Evolutionary conservation across 2,888 invertebrate genomes (phyloP).

Genomic region (Ischnura elegans): DNA sequence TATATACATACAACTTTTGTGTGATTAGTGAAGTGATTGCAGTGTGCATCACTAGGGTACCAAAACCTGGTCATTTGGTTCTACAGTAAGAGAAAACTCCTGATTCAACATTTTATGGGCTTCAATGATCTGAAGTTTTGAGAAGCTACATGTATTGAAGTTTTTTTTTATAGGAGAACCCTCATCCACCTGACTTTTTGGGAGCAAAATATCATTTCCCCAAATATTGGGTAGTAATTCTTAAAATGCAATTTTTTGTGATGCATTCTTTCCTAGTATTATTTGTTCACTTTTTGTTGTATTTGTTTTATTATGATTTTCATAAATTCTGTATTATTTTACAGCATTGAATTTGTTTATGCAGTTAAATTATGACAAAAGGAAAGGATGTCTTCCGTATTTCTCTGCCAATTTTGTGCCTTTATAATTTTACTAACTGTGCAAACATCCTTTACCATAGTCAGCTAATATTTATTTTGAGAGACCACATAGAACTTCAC

Average conservation of each 20-base stretch:
- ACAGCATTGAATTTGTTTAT: background rate
- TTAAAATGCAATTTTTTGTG: background rate
- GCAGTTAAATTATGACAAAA: background rate
- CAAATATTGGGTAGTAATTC: background rate
- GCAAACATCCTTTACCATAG: background rate
- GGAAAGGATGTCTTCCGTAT: background rate
- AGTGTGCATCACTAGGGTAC: background rate
- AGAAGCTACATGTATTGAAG: background rate
- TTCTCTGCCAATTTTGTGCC: background rate
- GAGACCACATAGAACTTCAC: background rate
- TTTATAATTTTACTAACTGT: background rate
- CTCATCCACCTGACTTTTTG: slow-evolving; percentile 17
- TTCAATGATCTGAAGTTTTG: slow-evolving; percentile 6
- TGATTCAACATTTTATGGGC: background rate
- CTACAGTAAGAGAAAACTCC: background rate
- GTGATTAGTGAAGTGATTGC: slow-evolving; percentile 30
- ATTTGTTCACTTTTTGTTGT: background rate
- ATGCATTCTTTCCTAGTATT: slow-evolving; percentile 9
- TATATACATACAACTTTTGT: background rate
- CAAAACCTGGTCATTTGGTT: slow-evolving; percentile 6
- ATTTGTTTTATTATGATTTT: background rate
- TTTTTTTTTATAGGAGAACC: background rate
- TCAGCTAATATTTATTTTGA: background rate
- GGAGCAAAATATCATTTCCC: background rate
- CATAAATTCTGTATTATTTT: background rate